These are phyloP conservation scores for Encarsia formosa DNA, from an alignment of 2,888 invertebrate species.

Conservation along the genomic window DNA sequence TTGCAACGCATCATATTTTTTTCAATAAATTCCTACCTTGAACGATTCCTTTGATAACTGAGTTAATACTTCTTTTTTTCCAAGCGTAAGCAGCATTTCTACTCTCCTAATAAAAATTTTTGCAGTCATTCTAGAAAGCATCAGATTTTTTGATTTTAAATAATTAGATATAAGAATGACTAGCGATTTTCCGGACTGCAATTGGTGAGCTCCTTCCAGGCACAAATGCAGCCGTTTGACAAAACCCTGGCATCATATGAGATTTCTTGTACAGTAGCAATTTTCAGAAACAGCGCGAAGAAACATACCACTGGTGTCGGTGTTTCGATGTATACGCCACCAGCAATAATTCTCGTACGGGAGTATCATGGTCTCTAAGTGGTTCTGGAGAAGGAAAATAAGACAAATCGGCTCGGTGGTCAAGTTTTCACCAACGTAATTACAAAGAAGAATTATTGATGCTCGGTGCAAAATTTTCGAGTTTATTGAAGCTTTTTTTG, in stretches of 20 bases:
- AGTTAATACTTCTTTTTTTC: conserved; percentile 58
- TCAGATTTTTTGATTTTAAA: conserved; percentile 65
- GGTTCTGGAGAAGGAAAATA: conserved; percentile 72
- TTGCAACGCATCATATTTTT: no score
- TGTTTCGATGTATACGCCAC: conserved; percentile 61
- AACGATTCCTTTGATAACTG: conserved; percentile 70
- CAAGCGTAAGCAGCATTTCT: conserved; percentile 63
- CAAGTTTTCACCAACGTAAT: conserved; percentile 73
- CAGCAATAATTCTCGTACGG: conserved; percentile 61
- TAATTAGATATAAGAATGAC: conserved; percentile 61
- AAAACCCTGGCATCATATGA: conserved; percentile 61
- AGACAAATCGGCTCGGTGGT: conserved; percentile 68
- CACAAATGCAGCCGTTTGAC: conserved; percentile 67
- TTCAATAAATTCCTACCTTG: no score
- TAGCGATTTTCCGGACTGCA: conserved; percentile 70
- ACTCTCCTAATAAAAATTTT: conserved; percentile 68
- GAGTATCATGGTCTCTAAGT: conserved; percentile 68
- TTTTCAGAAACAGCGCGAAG: conserved; percentile 66
- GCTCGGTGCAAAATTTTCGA: conserved; percentile 64
- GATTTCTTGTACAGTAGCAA: conserved; percentile 26
- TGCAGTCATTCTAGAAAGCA: conserved; percentile 65
- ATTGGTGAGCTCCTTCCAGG: conserved; percentile 64
- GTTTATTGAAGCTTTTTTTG: conserved; percentile 52
- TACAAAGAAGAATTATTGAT: conserved; percentile 70
- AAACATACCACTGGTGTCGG: conserved; percentile 67